phyloP scores from a whole-genome alignment of 2,113 vertebrate genomes.

The Malurus melanocephalus region DNA sequence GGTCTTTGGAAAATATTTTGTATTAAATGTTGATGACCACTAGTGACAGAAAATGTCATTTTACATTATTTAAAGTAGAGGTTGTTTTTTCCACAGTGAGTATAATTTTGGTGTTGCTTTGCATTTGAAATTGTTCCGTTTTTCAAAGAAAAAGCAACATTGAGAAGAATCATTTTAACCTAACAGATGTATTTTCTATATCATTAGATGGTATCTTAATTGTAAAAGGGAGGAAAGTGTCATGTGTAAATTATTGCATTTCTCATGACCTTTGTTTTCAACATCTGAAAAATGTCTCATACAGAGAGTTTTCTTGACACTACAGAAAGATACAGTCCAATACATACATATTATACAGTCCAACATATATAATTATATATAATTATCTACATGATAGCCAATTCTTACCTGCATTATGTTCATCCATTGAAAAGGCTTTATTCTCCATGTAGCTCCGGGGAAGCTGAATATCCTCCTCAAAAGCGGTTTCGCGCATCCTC shows the following conservation, averaged over 20 bases:
- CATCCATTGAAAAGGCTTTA: slow-evolving; percentile 92
- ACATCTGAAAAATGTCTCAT: neutral
- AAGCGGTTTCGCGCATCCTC: slow-evolving; percentile 91
- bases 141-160: neutral
- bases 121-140: neutral
- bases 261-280: neutral
- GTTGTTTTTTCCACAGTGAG: neutral
- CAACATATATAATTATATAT: too few relatives aligned
- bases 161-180: neutral
- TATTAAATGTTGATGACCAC: neutral
- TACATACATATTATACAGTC: too few relatives aligned
- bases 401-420: slow-evolving; percentile 87
- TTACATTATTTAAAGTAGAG: neutral
- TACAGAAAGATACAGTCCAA: neutral
- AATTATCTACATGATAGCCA: neutral
- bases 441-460: slow-evolving; percentile 95
- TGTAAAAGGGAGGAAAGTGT: neutral
- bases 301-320: neutral
- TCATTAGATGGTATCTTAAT: neutral
- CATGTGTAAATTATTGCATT: neutral
- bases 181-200: neutral
- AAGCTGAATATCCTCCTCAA: slow-evolving; percentile 92
- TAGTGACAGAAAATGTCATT: neutral
- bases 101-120: neutral
- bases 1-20: neutral